phyloP scores from a whole-genome alignment of 2,113 vertebrate genomes.

The Hemichromis elongatus region DNA sequence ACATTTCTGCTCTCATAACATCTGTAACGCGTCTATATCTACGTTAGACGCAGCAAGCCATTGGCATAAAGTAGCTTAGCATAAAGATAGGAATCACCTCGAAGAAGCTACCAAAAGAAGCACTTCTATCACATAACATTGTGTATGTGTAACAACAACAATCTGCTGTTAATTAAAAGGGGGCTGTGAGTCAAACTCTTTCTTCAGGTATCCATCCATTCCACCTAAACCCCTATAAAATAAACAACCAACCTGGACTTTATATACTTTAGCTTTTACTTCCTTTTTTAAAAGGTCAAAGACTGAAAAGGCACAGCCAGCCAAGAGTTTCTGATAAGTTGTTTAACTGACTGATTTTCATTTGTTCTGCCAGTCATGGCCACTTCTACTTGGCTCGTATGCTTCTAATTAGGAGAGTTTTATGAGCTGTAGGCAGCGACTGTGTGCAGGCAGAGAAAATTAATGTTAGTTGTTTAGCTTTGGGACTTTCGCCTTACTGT shows the following conservation, averaged over 20 bases:
- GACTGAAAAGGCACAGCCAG: neutral
- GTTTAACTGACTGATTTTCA: neutral
- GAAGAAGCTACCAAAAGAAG: neutral
- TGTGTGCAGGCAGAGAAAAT: neutral
- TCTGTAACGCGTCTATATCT: neutral
- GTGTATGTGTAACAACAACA: neutral
- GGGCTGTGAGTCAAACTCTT: neutral
- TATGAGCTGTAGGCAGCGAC: neutral
- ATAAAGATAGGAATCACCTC: neutral
- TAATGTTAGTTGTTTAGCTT: neutral
- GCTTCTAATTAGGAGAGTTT: neutral
- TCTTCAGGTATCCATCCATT: neutral
- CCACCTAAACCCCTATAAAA: neutral
- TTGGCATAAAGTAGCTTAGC: neutral
- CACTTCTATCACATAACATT: neutral
- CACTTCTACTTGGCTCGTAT: neutral
- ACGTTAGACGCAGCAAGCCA: neutral
- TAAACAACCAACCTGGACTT: fast-evolving
- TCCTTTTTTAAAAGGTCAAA: neutral
- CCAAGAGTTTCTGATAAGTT: neutral
- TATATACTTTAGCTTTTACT: neutral
- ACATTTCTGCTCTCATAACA: neutral
- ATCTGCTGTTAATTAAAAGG: neutral
- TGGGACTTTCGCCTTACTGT: neutral
- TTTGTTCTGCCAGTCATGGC: neutral